Conservation (phyloP, 1,140 invertebrate species). For the Anastatus disparis region DNA sequence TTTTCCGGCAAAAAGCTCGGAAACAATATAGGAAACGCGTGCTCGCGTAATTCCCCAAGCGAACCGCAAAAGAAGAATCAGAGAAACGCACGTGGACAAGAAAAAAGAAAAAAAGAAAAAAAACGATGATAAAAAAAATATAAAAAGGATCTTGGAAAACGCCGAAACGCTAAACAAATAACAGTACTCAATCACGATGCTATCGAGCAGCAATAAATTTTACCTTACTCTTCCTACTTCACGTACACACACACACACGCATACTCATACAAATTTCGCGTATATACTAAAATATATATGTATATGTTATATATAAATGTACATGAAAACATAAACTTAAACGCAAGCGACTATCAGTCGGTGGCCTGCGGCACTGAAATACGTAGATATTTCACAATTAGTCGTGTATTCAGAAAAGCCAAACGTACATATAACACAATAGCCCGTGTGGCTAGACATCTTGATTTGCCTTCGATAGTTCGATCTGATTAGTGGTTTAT, state of each 20-base stretch:
- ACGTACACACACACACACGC: neutral
- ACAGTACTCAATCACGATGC: constrained; percentile 34
- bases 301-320: too few relatives aligned
- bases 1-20: too few relatives aligned
- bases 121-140: neutral
- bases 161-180: constrained; percentile 36
- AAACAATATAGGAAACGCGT: too few relatives aligned
- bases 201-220: constrained; percentile 38
- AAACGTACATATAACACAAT: too few relatives aligned
- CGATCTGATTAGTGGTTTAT: constrained; percentile 35
- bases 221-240: neutral
- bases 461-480: constrained; percentile 30
- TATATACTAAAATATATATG: too few relatives aligned
- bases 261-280: too few relatives aligned
- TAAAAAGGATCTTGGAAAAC: constrained; percentile 6
- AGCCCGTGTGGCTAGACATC: neutral
- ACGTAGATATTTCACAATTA: constrained; percentile 43
- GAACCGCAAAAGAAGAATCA: too few relatives aligned
- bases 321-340: too few relatives aligned
- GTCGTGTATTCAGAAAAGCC: constrained; percentile 42
- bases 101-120: neutral
- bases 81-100: too few relatives aligned
- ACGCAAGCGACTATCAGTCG: too few relatives aligned
- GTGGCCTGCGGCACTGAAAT: neutral
- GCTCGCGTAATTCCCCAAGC: too few relatives aligned